Evolutionary conservation across 2,888 invertebrate genomes (phyloP), one percentile per base, ranked within the genome.

Genomic region (Drosophila phalerata): DNA sequence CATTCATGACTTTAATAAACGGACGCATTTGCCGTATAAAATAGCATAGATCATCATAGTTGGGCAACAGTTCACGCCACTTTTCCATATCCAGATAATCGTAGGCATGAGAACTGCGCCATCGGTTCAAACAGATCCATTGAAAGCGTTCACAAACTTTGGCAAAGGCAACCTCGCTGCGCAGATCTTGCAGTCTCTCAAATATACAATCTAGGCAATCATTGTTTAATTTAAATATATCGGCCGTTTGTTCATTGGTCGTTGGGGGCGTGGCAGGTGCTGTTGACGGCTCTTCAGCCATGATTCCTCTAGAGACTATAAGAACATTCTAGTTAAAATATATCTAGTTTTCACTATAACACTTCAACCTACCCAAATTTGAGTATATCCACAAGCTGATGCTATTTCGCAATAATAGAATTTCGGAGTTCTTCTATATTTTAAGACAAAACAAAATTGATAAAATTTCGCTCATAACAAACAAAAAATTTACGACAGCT

Each of bases 141-240:
- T 73, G 85, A 65, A 91, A 88, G 37, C 90, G 85, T 13, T 56
- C 68, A 49, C 91, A 91, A 2, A 73, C 77, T 47, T 71, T 73
- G 8, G 91, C 77, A 11, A 87, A 70, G 22, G 85, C 80, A 19
- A 91, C 76, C 67, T 91, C 88, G 8, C 77, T 72, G 15, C 77
- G 82, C 11, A 91, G 66, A 60, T 90, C 87, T 13, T 73, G 76
- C 8, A 91, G 56, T 1, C 84, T 70, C 17, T 76, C 73, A 38
- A 91, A 90, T 53, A 91, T 85, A 43, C 81, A 82, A 13, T 82
- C 81, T 15, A 91, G 74, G 22, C 91, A 91, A 74, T 91, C 91
- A 61, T 88, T 85, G 40, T 91, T 86, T 13, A 91, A 43, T 40
- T 69, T 73, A 13, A 83, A 73, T 43, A 89, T 79, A 11, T 67